These are phyloP conservation scores for Siderastrea siderea DNA, from an alignment of 92 coral and sea anemone species.

Conservation along the genomic window DNA sequence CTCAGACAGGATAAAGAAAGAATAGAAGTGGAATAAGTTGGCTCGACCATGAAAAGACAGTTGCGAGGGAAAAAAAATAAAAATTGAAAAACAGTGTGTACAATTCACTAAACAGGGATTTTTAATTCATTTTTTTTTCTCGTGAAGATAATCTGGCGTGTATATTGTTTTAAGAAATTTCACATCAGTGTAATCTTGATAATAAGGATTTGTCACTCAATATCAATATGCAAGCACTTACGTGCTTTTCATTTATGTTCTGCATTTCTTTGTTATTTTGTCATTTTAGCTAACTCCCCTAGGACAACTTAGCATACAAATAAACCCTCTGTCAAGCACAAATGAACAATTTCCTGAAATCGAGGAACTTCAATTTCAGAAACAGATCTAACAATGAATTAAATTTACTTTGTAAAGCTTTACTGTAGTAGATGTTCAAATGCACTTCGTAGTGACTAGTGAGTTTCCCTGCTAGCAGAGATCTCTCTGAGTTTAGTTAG, in stretches of 20 bases:
- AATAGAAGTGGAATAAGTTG: neutral
- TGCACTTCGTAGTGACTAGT: neutral
- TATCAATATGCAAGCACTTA: neutral
- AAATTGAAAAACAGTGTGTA: neutral
- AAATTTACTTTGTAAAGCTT: slow-evolving; percentile 3
- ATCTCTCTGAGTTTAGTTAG: neutral
- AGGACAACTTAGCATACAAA: too few species aligned
- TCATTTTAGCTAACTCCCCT: neutral
- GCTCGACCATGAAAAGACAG: neutral
- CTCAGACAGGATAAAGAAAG: neutral
- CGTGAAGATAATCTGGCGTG: neutral
- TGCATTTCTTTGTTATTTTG: neutral
- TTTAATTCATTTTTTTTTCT: slow-evolving; percentile 1
- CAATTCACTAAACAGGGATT: slow-evolving; percentile 9
- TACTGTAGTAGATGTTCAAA: neutral
- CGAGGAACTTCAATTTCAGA: too few species aligned
- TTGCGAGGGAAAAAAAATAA: neutral
- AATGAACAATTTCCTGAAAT: too few species aligned
- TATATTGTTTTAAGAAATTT: neutral
- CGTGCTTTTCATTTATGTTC: neutral
- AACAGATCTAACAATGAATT: neutral
- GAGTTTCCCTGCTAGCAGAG: too few species aligned
- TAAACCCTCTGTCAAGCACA: too few species aligned
- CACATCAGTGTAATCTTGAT: neutral
- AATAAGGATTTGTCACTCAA: too few species aligned